Evolutionary conservation across 92 coral and sea anemone genomes (phyloP).

Genomic region (Porites lobata): DNA sequence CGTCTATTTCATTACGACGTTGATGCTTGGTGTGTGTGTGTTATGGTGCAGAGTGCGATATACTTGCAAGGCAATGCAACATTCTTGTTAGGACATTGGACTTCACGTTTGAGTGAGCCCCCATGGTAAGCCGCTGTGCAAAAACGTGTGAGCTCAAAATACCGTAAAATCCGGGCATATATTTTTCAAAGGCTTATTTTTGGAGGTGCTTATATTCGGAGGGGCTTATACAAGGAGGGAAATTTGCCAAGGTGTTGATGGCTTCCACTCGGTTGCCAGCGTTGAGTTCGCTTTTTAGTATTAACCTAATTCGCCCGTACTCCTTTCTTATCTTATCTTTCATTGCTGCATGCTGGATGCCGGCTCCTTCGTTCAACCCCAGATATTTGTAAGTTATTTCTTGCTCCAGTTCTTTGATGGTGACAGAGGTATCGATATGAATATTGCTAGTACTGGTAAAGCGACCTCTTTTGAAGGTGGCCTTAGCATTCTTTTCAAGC

Average conservation of each 20-base stretch:
- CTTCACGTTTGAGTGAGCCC: no score
- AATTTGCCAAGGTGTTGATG: constrained; percentile 28
- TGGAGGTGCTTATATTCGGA: no score
- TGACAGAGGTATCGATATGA: neutral
- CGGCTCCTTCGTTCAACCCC: constrained; percentile 34
- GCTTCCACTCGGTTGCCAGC: constrained; percentile 35
- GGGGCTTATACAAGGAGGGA: neutral
- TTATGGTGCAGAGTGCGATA: no score
- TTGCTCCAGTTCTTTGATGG: constrained; percentile 15
- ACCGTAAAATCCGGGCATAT: no score
- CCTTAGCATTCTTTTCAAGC: constrained; percentile 43
- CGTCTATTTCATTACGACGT: no score
- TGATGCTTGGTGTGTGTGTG: no score
- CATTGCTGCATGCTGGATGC: constrained; percentile 46
- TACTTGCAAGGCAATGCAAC: no score
- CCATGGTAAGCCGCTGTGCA: no score
- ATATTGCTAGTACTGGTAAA: neutral
- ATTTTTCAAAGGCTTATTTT: no score
- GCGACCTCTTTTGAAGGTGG: constrained; percentile 10
- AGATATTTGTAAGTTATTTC: constrained; percentile 42
- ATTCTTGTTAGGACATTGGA: no score
- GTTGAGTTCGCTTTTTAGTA: constrained; percentile 33
- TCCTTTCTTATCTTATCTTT: constrained; percentile 37
- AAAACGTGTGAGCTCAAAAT: no score
- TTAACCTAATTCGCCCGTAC: constrained; percentile 25